Conservation (phyloP, 2,113 vertebrate species). For the Peromyscus californicus region DNA sequence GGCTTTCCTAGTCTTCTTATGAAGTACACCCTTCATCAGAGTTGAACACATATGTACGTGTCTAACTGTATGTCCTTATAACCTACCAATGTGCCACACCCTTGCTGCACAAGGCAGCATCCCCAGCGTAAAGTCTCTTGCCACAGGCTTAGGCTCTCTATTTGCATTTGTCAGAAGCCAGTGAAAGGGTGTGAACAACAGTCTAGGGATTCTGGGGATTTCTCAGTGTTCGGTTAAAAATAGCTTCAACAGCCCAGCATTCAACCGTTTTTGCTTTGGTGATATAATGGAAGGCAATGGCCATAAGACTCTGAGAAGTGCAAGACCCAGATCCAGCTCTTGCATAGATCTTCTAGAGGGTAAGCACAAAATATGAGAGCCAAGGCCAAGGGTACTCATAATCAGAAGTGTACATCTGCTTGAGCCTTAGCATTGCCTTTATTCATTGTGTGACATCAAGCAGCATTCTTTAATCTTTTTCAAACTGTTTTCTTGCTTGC, state of each 20-base stretch:
- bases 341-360: not conserved
- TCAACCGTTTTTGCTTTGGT: not conserved
- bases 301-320: not conserved
- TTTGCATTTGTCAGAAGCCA: not conserved
- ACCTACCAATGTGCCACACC: not conserved
- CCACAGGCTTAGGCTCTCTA: too few species aligned
- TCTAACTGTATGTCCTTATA: not conserved
- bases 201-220: not conserved
- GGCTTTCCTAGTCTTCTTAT: not conserved
- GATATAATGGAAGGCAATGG: not conserved
- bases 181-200: not conserved
- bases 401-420: not conserved
- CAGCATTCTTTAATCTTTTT: not conserved
- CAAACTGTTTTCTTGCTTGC: not conserved
- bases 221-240: not conserved
- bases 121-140: not conserved
- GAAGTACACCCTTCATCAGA: not conserved
- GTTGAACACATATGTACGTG: not conserved
- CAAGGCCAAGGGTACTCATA: not conserved
- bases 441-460: not conserved
- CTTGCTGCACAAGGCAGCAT: not conserved
- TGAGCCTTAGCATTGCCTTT: not conserved
- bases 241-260: not conserved
- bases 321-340: not conserved
- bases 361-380: not conserved